Conservation (phyloP, 2,888 invertebrate genomes). For the Tillus elongatus region DNA sequence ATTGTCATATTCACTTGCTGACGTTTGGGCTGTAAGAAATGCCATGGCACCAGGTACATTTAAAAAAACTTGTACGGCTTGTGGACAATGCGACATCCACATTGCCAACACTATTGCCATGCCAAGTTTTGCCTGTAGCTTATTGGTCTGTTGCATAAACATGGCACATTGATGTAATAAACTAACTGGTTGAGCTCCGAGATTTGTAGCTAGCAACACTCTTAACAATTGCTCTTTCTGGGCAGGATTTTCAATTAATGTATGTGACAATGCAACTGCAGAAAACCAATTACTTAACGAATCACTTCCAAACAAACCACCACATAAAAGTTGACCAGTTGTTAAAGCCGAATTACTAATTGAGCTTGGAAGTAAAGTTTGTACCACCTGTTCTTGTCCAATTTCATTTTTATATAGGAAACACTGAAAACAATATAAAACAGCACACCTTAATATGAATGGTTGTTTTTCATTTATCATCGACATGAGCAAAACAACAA, state of each 20-base stretch:
- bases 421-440: conserved; percentile 95
- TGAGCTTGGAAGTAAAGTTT: conserved; percentile 83
- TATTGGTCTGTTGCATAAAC: conserved; percentile 72
- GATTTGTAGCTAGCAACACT: conserved; percentile 80
- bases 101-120: conserved; percentile 81
- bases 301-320: conserved; percentile 83
- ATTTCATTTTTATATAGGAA: conserved; percentile 88
- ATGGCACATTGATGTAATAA: conserved; percentile 82
- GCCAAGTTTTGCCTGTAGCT: conserved; percentile 77
- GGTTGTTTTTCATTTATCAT: conserved; percentile 99
- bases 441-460: conserved; percentile 78
- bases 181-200: conserved; percentile 77
- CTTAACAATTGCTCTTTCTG: conserved; percentile 86
- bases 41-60: conserved; percentile 61
- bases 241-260: conserved; percentile 72
- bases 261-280: conserved; percentile 82
- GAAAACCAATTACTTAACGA: conserved; percentile 93
- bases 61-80: conserved; percentile 76
- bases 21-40: conserved; percentile 72
- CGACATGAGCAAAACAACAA: conserved; percentile 91
- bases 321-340: conserved; percentile 84
- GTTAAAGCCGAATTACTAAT: conserved; percentile 60
- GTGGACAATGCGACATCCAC: conserved; percentile 79
- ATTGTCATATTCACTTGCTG: conserved; percentile 81
- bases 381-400: conserved; percentile 50